These are phyloP conservation scores for Andrena hattorfiana DNA, from an alignment of 2,888 invertebrate genomes.

Conservation along the genomic window DNA sequence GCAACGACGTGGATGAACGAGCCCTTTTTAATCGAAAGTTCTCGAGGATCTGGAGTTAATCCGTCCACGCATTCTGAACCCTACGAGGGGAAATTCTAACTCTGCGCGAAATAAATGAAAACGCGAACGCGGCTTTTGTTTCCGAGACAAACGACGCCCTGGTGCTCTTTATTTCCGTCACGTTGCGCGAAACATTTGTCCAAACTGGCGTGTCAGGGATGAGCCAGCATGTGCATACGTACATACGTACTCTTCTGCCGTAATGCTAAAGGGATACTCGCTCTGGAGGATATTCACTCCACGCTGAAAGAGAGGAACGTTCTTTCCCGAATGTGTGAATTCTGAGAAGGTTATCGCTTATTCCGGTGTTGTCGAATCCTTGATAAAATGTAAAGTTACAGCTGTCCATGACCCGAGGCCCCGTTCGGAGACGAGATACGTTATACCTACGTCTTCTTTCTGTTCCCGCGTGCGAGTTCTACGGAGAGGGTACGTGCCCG, in stretches of 20 bases:
- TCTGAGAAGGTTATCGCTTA: constrained; percentile 19
- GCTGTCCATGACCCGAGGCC: constrained; percentile 24
- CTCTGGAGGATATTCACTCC: background rate
- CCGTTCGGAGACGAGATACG: constrained; percentile 22
- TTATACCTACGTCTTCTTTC: constrained; percentile 47
- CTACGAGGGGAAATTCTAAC: no score
- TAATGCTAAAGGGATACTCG: constrained; percentile 9
- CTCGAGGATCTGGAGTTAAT: no score
- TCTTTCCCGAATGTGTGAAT: background rate
- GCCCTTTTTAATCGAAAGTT: no score
- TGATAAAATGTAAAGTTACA: constrained; percentile 23
- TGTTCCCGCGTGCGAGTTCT: constrained; percentile 56
- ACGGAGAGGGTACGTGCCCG: constrained; percentile 42
- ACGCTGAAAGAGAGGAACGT: background rate
- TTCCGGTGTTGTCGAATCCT: constrained; percentile 27
- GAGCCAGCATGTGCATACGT: background rate
- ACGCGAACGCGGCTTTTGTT: constrained; percentile 3
- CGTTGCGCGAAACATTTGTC: constrained; percentile 28
- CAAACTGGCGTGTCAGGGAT: background rate
- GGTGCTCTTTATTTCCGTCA: constrained; percentile 23
- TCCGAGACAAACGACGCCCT: constrained; percentile 23
- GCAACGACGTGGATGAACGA: no score
- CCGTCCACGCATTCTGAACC: no score
- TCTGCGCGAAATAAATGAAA: constrained; percentile 8
- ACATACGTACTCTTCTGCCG: background rate